Evolutionary conservation across 2,797 vertebrate species (phyloP).

Genomic region (Sebastes diaconus): DNA sequence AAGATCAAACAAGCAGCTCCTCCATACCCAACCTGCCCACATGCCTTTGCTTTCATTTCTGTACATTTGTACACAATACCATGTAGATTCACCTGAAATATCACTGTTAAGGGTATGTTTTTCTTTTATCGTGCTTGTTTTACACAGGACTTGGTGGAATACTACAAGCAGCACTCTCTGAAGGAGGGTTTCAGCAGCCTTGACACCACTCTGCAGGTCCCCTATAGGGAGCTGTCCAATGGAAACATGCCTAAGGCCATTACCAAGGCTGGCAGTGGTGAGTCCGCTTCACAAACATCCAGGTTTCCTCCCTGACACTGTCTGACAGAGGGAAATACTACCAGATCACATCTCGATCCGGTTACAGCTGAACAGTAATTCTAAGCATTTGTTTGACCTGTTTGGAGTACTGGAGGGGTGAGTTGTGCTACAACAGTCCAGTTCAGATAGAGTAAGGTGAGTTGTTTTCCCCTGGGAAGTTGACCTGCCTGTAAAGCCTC

Average conservation of each 20-base stretch:
- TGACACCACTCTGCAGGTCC: constrained; percentile 91
- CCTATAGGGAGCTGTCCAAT: constrained; percentile 87
- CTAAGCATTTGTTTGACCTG: constrained; percentile 25
- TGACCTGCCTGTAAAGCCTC: neutral
- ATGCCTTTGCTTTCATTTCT: neutral
- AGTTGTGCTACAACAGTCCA: neutral
- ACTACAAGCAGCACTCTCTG: constrained; percentile 92
- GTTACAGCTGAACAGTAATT: constrained; percentile 26
- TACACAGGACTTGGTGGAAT: constrained; percentile 90
- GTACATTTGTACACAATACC: neutral
- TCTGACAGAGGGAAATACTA: constrained; percentile 41
- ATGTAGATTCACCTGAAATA: neutral
- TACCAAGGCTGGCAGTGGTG: constrained; percentile 82
- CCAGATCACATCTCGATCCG: constrained; percentile 17
- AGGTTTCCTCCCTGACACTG: constrained; percentile 19
- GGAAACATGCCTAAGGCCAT: constrained; percentile 80
- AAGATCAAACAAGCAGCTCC: neutral
- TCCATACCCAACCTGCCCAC: neutral
- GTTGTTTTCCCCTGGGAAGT: neutral
- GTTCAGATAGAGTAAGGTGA: neutral
- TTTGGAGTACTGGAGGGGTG: constrained; percentile 1
- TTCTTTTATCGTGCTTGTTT: constrained; percentile 29
- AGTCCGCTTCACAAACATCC: constrained; percentile 75
- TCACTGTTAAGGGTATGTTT: neutral
- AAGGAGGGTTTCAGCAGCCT: constrained; percentile 94